A percentile compares a stretch with the other conserved stretches of the same genome.
These are phyloP conservation scores for Drosophila repletoides DNA, from an alignment of 1,140 invertebrate genomes.

Conservation along the genomic window DNA sequence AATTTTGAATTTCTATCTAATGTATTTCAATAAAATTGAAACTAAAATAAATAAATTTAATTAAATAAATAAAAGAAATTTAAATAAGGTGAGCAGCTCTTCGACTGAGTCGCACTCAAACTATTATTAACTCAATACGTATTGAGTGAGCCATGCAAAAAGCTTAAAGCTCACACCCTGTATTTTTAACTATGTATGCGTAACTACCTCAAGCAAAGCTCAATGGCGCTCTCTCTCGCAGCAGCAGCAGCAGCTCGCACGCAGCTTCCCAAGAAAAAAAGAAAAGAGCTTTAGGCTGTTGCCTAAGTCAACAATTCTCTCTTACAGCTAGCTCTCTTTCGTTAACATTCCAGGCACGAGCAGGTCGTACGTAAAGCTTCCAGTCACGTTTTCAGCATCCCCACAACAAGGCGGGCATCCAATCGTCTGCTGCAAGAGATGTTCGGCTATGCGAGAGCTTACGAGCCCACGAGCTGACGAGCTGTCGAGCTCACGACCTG, in stretches of 20 bases:
- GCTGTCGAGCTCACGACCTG: constrained; percentile 12
- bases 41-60: background rate
- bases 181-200: background rate
- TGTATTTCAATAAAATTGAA: too few relatives aligned
- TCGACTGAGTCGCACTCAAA: background rate
- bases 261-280: constrained; percentile 20
- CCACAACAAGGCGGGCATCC: constrained; percentile 17
- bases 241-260: background rate
- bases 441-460: constrained; percentile 17
- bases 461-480: background rate
- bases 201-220: constrained; percentile 46
- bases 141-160: constrained; percentile 22
- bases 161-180: background rate
- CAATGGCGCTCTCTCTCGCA: constrained; percentile 9
- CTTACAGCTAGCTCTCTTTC: background rate
- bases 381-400: constrained; percentile 25
- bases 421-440: constrained; percentile 38
- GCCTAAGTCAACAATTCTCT: constrained; percentile 19
- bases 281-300: background rate
- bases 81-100: background rate
- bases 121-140: constrained; percentile 14
- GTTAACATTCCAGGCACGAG: background rate
- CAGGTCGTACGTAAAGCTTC: too few relatives aligned
- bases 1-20: too few relatives aligned
- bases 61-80: background rate